phyloP scores from a whole-genome alignment of 2,888 invertebrate genomes.

The Brenthis ino region DNA sequence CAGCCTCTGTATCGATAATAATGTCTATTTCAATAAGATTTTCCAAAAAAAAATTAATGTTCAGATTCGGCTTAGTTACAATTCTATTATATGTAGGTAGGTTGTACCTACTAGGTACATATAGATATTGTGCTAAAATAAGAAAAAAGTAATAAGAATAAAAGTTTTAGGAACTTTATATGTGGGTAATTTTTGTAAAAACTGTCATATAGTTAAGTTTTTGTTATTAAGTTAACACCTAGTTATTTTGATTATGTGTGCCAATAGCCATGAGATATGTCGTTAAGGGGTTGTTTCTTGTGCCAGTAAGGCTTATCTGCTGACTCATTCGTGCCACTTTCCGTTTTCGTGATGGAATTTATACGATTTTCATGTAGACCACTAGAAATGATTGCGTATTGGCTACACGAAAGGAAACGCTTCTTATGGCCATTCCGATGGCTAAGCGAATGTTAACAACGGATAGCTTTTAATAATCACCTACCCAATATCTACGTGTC shows the following conservation, averaged over 20 bases:
- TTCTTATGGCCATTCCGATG: conserved; percentile 39
- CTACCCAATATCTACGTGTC: conserved; percentile 1
- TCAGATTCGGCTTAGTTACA: no score
- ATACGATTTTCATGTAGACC: conserved; percentile 47
- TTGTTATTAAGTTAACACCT: no score
- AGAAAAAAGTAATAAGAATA: no score
- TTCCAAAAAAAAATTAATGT: no score
- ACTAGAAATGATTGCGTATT: conserved; percentile 53
- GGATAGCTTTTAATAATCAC: conserved; percentile 10
- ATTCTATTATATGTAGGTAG: no score
- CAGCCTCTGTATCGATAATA: no score
- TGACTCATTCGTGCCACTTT: conserved; percentile 48
- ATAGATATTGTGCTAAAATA: no score
- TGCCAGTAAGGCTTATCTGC: conserved; percentile 52
- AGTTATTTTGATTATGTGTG: background rate
- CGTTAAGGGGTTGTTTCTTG: conserved; percentile 20
- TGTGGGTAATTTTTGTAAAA: no score
- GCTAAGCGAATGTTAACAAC: conserved; percentile 31
- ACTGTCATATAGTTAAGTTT: no score
- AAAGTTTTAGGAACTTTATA: no score
- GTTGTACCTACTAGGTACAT: no score
- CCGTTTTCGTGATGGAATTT: conserved; percentile 60
- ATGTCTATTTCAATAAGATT: no score
- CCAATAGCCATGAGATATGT: conserved; percentile 13
- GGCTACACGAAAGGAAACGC: conserved; percentile 39